Conservation (phyloP, 2,888 invertebrate genomes). For the Meganola albula region DNA sequence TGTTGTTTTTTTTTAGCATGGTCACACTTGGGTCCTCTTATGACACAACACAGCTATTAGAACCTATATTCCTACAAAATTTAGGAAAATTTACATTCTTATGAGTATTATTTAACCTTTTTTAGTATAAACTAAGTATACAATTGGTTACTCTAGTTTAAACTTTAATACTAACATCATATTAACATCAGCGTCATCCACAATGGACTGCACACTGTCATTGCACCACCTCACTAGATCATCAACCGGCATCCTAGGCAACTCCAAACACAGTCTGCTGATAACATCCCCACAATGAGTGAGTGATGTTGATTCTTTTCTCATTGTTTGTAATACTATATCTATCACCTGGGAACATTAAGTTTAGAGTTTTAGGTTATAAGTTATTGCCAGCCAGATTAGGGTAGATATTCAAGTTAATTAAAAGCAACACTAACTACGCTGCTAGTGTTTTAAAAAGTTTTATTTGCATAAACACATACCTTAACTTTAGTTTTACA, state of each 20-base stretch:
- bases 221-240: constrained; percentile 55
- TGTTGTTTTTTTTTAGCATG: too few species aligned
- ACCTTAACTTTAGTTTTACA: constrained; percentile 50
- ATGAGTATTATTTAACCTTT: too few species aligned
- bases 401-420: too few species aligned
- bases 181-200: constrained; percentile 62
- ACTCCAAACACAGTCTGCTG: constrained; percentile 54
- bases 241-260: constrained; percentile 41
- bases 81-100: too few species aligned
- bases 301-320: constrained; percentile 51
- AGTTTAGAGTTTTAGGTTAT: too few species aligned
- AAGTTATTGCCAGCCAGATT: too few species aligned
- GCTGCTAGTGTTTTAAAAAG: too few species aligned
- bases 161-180: constrained; percentile 55
- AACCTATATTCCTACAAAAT: too few species aligned
- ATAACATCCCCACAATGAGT: constrained; percentile 59
- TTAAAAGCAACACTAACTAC: too few species aligned
- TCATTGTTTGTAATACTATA: constrained; percentile 47
- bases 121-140: neutral
- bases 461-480: too few species aligned
- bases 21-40: too few species aligned
- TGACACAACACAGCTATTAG: too few species aligned
- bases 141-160: neutral
- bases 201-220: constrained; percentile 61
- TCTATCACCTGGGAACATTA: constrained; percentile 28